These are phyloP conservation scores for Forbesichthys agassizii DNA, from an alignment of 2,113 vertebrate genomes.

Conservation along the genomic window DNA sequence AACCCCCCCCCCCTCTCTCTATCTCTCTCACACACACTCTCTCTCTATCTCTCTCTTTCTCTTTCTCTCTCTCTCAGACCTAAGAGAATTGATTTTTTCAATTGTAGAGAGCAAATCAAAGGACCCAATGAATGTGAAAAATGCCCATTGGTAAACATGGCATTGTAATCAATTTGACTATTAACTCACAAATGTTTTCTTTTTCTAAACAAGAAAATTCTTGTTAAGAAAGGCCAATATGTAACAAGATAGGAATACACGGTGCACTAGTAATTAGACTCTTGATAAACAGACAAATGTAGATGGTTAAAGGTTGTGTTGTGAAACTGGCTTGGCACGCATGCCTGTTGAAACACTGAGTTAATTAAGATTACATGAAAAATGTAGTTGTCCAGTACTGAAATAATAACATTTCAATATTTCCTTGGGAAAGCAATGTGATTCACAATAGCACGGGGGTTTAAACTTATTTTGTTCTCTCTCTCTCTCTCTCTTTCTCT, in stretches of 20 bases:
- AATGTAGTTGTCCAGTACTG: background rate
- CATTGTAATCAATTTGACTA: conserved; percentile 67
- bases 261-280: conserved; percentile 50
- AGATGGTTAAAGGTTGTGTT: conserved; percentile 33
- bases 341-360: conserved; percentile 4
- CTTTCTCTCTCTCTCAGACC: conserved; percentile 32
- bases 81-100: conserved; percentile 71
- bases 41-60: conserved; percentile 12
- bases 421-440: too few relatives aligned
- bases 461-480: too few relatives aligned
- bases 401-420: too few relatives aligned
- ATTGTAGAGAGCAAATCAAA: conserved; percentile 67
- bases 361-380: background rate
- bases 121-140: conserved; percentile 67
- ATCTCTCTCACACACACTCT: conserved; percentile 5
- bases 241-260: conserved; percentile 52
- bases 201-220: conserved; percentile 40
- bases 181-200: conserved; percentile 64
- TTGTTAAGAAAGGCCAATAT: conserved; percentile 27
- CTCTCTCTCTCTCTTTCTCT: background rate
- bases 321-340: conserved; percentile 15
- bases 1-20: conserved; percentile 20
- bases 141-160: conserved; percentile 44
- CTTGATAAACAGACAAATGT: conserved; percentile 47
- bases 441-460: too few relatives aligned